Evolutionary conservation across 2,113 vertebrate genomes (phyloP), one percentile per base, ranked within the genome.

Genomic region (Caracal caracal): DNA sequence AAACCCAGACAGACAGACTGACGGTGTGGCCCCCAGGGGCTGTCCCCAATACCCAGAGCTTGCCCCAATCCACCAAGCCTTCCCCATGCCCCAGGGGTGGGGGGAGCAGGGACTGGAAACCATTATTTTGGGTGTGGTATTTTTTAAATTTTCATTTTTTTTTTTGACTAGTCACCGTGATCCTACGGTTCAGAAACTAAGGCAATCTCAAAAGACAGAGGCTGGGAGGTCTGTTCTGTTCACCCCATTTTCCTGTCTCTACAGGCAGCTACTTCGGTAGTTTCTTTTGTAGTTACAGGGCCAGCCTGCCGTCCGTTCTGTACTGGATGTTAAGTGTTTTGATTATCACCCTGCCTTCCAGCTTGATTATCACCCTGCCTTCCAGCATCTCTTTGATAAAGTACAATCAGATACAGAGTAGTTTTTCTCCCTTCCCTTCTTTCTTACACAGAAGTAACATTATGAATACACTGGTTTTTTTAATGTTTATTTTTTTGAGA

Each of bases 81-180:
- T 59, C 35, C 40, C 43, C 26, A 1, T 1, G 10, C 26, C 24
- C 68, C 47, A 0, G 3, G 10, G 33, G 0, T 17, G 33, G 20
- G 16, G 37, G 16, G 2, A 47, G 16, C 26, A 2, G 33, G 70
- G 0, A 35, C 8, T 10, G 66, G 33, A 56, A 73, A 20, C 75
- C 28, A 19, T 1, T 3, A 10, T 76, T 22, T 28, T 49, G 53
- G 3, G 9, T 4, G 3, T n/a, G 33, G 16, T 28, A 12, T 24
- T 80, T 73, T 10, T 11, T 40, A 37, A 47, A 28, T 7, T 10
- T 76, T 43, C 10, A 2, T 22, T 71, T 30, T 75, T 71, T 71
- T 51, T 40, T 53, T 71, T 10, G 10, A 35, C 33, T 35, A 87
- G 68, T 35, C 10, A 13, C 37, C 16, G 33, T 0, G 22, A 26